Base-by-base conservation (phyloP, 2,113 vertebrate species). In the Eupsittula cactorum region DNA sequence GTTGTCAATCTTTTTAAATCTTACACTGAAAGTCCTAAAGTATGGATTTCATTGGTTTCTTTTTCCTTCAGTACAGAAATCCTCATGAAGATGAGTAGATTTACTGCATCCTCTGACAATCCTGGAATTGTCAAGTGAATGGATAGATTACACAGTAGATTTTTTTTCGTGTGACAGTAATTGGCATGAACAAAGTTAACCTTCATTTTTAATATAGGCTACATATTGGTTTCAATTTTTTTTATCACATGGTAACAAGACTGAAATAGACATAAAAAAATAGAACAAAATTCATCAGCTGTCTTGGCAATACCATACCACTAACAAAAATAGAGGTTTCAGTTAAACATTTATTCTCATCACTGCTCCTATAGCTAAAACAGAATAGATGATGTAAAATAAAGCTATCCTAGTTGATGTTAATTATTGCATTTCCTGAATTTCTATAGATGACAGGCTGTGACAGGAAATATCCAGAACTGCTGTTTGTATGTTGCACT, bases 1-100 rank as follows among this genome's bases (percentile, higher is more conserved):
- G 24, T 55, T 78, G 42, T 78, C 82, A 86, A 80, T 65, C 13
- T 93, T 86, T 96, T 93, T 12, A 91, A 95, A 88, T 49, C 46
- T 74, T 42, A 60, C 41, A 65, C 13, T 92, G 76, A 50, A 65
- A 82, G 82, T 90, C 41, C 17, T 1, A 7, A 89, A 60, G 35
- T 89, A 87, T 47, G 3, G 28, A 49, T 91, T 93, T 94, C 37
- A 57, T 85, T 64, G n/a, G 60, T 19, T 13, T 52, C 75, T 24
- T 83, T 53, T 79, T 81, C 39, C 55, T 94, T 71, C 42, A 31
- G 35, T 83, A 50, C 44, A 59, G 42, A 79, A 73, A 55, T 75
- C 33, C 52, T 93, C 23, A 16, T 60, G 87, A 87, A 14, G 60
- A 81, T 96, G 49, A 92, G 42, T 39, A 37, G 21, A 71, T 76